phyloP scores from a whole-genome alignment of 37 sponge, comb jelly and placozoan species.

The Aphrocallistes beatrix region DNA sequence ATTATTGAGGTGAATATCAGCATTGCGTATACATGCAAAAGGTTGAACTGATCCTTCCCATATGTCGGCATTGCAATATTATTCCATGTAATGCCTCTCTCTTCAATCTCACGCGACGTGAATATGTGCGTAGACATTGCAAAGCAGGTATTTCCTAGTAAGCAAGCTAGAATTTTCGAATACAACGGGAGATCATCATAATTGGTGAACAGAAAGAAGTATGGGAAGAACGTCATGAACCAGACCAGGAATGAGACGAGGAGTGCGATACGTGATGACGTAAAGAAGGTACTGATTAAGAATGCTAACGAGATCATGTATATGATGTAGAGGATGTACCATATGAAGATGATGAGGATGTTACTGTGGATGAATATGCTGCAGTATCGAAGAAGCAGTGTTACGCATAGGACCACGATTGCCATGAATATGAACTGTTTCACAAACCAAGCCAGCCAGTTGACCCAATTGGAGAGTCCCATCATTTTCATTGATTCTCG shows the following conservation, averaged over 20 bases:
- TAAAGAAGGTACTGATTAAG: constrained; percentile 65
- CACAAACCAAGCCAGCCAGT: constrained; percentile 73
- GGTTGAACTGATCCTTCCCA: constrained; percentile 50
- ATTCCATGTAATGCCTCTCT: constrained; percentile 46
- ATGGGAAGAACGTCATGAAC: constrained; percentile 54
- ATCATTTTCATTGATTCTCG: constrained; percentile 93
- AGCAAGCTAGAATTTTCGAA: constrained; percentile 35
- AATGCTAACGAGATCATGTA: constrained; percentile 47
- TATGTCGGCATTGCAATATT: constrained; percentile 49
- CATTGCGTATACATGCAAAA: constrained; percentile 61
- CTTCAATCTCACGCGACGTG: constrained; percentile 43
- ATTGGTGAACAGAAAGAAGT: constrained; percentile 29
- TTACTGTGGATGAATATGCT: neutral
- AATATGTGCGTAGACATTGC: constrained; percentile 52
- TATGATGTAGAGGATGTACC: constrained; percentile 32
- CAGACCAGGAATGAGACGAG: constrained; percentile 50
- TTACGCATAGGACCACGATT: constrained; percentile 29
- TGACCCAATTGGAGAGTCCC: constrained; percentile 68
- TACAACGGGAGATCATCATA: constrained; percentile 29
- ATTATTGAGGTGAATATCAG: constrained; percentile 54
- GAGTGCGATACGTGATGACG: constrained; percentile 51
- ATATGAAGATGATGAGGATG: constrained; percentile 42
- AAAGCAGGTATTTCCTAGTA: constrained; percentile 70
- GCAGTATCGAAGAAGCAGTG: constrained; percentile 10
- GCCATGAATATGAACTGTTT: constrained; percentile 73